Evolutionary conservation across 2,113 vertebrate genomes (phyloP).

Genomic region (Cyprinodon brontotheroides): DNA sequence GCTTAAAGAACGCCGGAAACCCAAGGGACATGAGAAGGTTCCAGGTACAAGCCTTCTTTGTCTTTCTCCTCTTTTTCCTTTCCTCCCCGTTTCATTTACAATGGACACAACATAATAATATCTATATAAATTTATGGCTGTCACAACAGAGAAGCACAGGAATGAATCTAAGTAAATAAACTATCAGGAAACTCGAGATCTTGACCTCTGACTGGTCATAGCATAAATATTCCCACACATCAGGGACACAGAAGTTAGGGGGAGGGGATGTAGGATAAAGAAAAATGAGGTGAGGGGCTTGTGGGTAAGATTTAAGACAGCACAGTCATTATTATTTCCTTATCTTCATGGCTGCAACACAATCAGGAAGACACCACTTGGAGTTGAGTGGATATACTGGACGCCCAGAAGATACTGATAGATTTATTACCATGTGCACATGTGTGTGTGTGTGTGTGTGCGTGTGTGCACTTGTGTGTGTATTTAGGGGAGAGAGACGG

Average conservation of each 20-base stretch:
- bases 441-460: constrained; percentile 28
- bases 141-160: constrained; percentile 15
- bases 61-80: constrained; percentile 2
- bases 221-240: constrained; percentile 51
- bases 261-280: neutral
- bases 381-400: constrained; percentile 53
- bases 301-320: constrained; percentile 47
- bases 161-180: constrained; percentile 51
- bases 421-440: constrained; percentile 62
- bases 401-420: constrained; percentile 52
- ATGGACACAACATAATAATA: constrained; percentile 1
- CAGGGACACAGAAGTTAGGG: constrained; percentile 1
- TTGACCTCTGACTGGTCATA: constrained; percentile 38
- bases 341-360: constrained; percentile 56
- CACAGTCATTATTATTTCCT: constrained; percentile 66
- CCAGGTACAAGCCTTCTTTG: constrained; percentile 83
- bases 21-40: constrained; percentile 98
- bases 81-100: neutral
- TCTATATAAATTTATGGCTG: constrained; percentile 4
- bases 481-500: constrained; percentile 5
- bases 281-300: neutral
- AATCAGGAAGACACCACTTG: constrained; percentile 74
- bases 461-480: constrained; percentile 14
- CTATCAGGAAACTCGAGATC: constrained; percentile 56
- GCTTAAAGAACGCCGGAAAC: constrained; percentile 99